Percentiles rank a stretch among this genome's conserved stretches.
Evolutionary conservation across 2,888 invertebrate genomes (phyloP).

Genomic region (Acanthococcus lagerstroemiae): DNA sequence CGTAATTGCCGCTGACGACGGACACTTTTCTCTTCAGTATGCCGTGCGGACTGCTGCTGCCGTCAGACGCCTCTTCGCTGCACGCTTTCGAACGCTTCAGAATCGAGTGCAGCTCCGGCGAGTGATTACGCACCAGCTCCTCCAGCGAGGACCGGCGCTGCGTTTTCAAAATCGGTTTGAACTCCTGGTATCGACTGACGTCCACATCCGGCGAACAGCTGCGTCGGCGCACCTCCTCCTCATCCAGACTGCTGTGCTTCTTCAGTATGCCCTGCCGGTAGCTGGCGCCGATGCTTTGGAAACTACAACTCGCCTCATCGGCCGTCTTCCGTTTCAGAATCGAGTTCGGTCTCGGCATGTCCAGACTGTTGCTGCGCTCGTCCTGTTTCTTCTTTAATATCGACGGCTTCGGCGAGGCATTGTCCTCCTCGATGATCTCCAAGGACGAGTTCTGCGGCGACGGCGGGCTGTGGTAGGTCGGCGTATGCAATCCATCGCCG

Average conservation of each 20-base stretch:
- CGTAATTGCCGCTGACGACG: not conserved
- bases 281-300: not conserved
- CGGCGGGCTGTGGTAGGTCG: not conserved
- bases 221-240: constrained; percentile 56
- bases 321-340: constrained; percentile 33
- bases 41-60: constrained; percentile 50
- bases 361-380: constrained; percentile 10
- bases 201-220: constrained; percentile 55
- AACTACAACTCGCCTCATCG: not conserved
- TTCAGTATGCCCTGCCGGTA: constrained; percentile 70
- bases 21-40: constrained; percentile 65
- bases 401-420: constrained; percentile 3
- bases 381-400: constrained; percentile 30
- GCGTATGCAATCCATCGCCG: too few species aligned
- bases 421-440: constrained; percentile 20
- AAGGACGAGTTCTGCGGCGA: constrained; percentile 2
- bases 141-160: constrained; percentile 59
- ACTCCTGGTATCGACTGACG: constrained; percentile 44
- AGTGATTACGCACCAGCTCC: constrained; percentile 46
- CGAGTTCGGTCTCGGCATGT: constrained; percentile 24
- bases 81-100: constrained; percentile 56
- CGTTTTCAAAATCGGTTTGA: constrained; percentile 57
- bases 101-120: constrained; percentile 46
- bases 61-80: constrained; percentile 43
- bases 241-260: constrained; percentile 72